phyloP scores from a whole-genome alignment of 2,797 vertebrate species.

The Amphiprion clarkii region DNA sequence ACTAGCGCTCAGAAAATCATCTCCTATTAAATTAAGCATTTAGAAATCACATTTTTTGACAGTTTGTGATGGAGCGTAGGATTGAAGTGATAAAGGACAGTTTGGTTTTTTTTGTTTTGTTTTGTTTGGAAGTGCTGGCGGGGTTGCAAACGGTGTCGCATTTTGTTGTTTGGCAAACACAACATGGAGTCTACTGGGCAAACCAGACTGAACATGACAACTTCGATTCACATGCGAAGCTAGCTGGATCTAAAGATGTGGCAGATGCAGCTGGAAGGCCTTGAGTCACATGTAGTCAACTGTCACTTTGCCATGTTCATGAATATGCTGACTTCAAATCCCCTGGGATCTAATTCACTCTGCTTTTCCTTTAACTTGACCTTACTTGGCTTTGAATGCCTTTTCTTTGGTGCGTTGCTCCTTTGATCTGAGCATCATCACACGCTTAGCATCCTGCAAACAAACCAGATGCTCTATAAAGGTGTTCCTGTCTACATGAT shows the following conservation, averaged over 20 bases:
- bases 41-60: slow-evolving; percentile 1
- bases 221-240: background rate
- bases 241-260: slow-evolving; percentile 33
- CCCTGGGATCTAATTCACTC: slow-evolving; percentile 35
- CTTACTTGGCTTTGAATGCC: background rate
- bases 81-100: background rate
- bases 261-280: slow-evolving; percentile 46
- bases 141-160: background rate
- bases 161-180: slow-evolving; percentile 1
- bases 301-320: slow-evolving; percentile 58
- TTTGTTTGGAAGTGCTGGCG: background rate
- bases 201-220: slow-evolving; percentile 34
- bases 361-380: slow-evolving; percentile 20
- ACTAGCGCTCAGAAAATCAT: background rate
- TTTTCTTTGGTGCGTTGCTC: background rate
- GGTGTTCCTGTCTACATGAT: background rate
- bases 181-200: background rate
- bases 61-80: background rate
- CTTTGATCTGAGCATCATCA: background rate
- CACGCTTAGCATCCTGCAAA: background rate
- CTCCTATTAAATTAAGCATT: background rate
- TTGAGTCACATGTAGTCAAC: slow-evolving; percentile 59
- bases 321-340: slow-evolving; percentile 42
- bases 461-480: background rate
- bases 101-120: background rate